phyloP scores from a whole-genome alignment of 2,797 vertebrate genomes.

The Dermochelys coriacea region DNA sequence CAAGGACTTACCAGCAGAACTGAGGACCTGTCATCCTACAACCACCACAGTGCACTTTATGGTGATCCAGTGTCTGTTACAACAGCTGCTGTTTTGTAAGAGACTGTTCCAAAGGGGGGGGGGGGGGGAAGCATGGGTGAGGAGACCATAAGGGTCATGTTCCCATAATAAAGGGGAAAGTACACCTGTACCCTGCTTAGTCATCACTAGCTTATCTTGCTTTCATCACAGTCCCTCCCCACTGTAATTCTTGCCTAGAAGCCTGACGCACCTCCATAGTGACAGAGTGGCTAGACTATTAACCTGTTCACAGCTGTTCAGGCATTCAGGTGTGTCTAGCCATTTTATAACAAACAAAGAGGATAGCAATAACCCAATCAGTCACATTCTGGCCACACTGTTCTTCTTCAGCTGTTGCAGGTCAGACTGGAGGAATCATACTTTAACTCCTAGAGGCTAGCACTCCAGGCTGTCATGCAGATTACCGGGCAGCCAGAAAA shows the following conservation, averaged over 20 bases:
- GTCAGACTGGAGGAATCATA: neutral
- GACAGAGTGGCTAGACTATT: neutral
- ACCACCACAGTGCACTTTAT: neutral
- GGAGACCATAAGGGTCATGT: neutral
- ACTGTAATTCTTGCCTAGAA: neutral
- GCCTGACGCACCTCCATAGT: neutral
- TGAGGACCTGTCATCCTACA: neutral
- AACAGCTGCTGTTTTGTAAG: neutral
- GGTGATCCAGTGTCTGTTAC: neutral
- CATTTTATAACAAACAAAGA: neutral
- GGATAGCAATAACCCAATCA: neutral
- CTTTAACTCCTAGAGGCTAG: no score
- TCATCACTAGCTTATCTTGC: neutral
- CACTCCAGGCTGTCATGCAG: no score
- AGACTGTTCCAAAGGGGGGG: neutral
- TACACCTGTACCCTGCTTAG: neutral
- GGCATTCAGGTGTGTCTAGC: neutral
- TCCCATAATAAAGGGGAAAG: neutral
- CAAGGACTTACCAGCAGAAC: neutral
- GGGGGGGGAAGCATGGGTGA: neutral
- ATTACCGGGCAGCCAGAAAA: neutral
- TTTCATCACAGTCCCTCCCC: neutral
- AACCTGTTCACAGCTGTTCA: neutral
- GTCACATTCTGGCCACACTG: neutral
- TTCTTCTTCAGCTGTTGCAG: neutral